Conservation (phyloP, 1,140 invertebrate genomes). For the Platyscapa corneri region DNA sequence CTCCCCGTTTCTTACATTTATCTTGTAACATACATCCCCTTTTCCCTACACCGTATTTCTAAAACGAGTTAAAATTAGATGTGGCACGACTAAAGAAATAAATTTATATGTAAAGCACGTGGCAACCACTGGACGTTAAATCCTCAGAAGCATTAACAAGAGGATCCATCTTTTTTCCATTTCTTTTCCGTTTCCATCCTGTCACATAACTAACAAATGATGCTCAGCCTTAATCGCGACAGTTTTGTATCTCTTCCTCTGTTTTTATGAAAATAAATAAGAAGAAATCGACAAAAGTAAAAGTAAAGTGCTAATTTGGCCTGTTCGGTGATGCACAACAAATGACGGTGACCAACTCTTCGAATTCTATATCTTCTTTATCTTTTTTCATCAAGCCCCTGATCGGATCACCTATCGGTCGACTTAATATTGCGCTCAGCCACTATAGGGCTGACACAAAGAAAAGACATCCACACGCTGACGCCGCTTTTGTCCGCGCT, state of each 20-base stretch:
- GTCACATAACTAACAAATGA: neutral
- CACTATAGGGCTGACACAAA: neutral
- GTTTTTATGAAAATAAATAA: neutral
- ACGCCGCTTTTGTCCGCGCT: neutral
- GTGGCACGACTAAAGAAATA: neutral
- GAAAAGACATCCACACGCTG: neutral
- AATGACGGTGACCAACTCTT: neutral
- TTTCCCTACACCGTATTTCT: neutral
- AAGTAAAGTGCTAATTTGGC: too few species aligned
- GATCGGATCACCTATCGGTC: neutral
- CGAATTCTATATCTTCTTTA: neutral
- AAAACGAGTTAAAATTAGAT: neutral
- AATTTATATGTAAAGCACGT: constrained; percentile 8
- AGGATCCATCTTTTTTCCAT: neutral
- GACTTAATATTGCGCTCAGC: neutral
- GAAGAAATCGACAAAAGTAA: too few species aligned
- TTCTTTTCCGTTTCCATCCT: neutral
- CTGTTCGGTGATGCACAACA: neutral
- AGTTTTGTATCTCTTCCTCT: neutral
- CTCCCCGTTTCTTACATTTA: neutral
- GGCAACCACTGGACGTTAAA: neutral
- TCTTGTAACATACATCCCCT: neutral
- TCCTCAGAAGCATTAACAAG: neutral
- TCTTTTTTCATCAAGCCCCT: neutral
- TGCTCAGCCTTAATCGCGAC: neutral